Base-by-base conservation (phyloP, 2,113 vertebrate genomes). In the Ursus arctos region DNA sequence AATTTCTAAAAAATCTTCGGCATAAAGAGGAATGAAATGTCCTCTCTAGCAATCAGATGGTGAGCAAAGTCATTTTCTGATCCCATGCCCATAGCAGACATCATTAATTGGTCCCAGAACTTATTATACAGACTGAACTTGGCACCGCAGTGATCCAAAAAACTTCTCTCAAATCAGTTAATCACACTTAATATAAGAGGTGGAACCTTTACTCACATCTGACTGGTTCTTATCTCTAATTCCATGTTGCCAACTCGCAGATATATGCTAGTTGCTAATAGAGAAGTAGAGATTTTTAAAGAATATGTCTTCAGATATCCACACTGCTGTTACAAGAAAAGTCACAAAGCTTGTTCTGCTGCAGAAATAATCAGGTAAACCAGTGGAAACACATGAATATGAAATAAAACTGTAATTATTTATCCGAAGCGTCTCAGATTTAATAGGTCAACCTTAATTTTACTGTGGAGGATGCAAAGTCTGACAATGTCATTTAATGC, bases 281-380 rank as follows among this genome's bases (percentile, higher is more conserved):
- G 4, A 47, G 9, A 13, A 74, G 22, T 1, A 76, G 6, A 61
- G 22, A 57, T 16, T 72, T 51, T 33, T 2, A n/a, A 59, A 28
- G 43, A 76, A 76, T 28, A 12, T 82, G 13, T 76, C 63, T 82
- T 91, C 21, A 92, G 51, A 79, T 84, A 94, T 72, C 55, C 16
- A 57, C 49, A 91, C 2, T 59, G 21, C 18, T 81, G 33, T 59
- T 65, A 84, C 9, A 92, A 77, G 74, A 53, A 88, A 71, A 22
- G 11, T n/a, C 31, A 47, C 31, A 95, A 40, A 83, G 22, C 0
- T 33, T 69, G 7, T 43, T 61, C 53, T n/a, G 36, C 33, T 59
- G 53, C 13, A 79, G 71, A 85, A 81, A 95, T 87, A 61, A 80
- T 71, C 51, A 95, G 28, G 14, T 14, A 76, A 77, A 91, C n/a